Evolutionary conservation across 1,140 invertebrate genomes (phyloP), one percentile per base, ranked within the genome.

Genomic region (Centruroides sculpturatus): DNA sequence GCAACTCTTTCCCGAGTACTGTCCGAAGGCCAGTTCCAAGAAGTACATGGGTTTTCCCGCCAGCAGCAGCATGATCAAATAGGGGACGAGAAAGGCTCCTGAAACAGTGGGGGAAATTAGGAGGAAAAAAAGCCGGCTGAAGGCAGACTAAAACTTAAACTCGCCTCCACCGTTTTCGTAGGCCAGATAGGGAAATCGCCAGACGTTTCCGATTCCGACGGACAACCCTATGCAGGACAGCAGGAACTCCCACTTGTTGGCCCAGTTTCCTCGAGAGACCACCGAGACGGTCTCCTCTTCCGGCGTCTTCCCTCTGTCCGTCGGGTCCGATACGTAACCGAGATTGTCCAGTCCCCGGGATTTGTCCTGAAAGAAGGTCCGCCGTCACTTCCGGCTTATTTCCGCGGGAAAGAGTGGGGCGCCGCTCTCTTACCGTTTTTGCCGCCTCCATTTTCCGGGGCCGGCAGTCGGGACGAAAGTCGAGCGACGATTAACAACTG

Each of bases 11-110:
- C 75, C 74, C 23, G 69, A 71, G 71, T 77, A 81, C 69, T 81
- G 80, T 35, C 79, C 78, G 47, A 83, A 72, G 47, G 75, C 72
- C 47, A 76, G 72, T 72, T 77, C 80, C 76, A 74, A 75, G 70
- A 79, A 79, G 66, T 81, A 91, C 73, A 91, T 83, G 9, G 89
- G 87, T 51, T 88, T 79, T 3, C 88, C 89, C 65, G 87, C 85
- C 11, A 86, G 73, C 7, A 86, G 66, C 60, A 89, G 73, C 77
- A 89, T 87, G 46, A 89, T 68, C 23, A 87, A 73, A 71, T 89
- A 92, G 0, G 86, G 85, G 47, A 92, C 79, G 1, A 92, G 75
- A 75, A 87, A 87, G 0, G 83, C 85, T 70, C 86, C 86, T 87
- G 75, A 56, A 79, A 62, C 65, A 35, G 34, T 54, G 35, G 35